These are phyloP conservation scores for Lasaia peninsularis DNA, from an alignment of 1,140 invertebrate genomes.

Conservation along the genomic window DNA sequence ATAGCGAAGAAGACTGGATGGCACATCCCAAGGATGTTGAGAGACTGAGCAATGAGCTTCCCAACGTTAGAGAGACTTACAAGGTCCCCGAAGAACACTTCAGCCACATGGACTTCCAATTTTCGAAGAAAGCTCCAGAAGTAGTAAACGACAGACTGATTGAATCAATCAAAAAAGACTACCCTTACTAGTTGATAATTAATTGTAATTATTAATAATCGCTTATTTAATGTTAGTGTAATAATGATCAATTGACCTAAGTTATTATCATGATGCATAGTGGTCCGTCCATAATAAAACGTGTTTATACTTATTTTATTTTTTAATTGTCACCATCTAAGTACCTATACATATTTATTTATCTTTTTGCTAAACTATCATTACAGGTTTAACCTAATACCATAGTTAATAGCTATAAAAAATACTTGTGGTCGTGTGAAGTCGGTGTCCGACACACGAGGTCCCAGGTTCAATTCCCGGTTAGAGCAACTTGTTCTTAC, in stretches of 20 bases:
- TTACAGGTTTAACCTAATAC: no score
- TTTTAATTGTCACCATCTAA: background rate
- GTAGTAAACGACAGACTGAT: slow-evolving; percentile 76
- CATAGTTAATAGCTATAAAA: no score
- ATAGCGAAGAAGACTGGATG: slow-evolving; percentile 82
- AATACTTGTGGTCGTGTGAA: no score
- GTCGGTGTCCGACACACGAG: no score
- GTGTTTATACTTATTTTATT: background rate
- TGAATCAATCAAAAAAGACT: slow-evolving; percentile 45
- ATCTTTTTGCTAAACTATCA: no score
- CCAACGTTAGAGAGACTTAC: slow-evolving; percentile 64
- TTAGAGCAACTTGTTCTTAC: no score
- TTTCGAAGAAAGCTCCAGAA: slow-evolving; percentile 78
- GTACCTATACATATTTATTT: background rate
- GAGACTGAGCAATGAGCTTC: slow-evolving; percentile 72
- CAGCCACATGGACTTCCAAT: slow-evolving; percentile 86
- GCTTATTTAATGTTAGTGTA: background rate
- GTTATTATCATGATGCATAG: slow-evolving; percentile 5
- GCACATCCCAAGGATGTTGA: slow-evolving; percentile 81
- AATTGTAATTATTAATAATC: slow-evolving; percentile 17
- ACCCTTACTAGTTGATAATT: slow-evolving; percentile 12
- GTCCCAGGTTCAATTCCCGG: no score
- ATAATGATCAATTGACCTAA: slow-evolving; percentile 7
- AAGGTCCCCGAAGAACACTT: slow-evolving; percentile 79
- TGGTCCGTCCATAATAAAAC: background rate